Evolutionary conservation across 2,888 invertebrate genomes (phyloP).

Genomic region (Apamea anceps): DNA sequence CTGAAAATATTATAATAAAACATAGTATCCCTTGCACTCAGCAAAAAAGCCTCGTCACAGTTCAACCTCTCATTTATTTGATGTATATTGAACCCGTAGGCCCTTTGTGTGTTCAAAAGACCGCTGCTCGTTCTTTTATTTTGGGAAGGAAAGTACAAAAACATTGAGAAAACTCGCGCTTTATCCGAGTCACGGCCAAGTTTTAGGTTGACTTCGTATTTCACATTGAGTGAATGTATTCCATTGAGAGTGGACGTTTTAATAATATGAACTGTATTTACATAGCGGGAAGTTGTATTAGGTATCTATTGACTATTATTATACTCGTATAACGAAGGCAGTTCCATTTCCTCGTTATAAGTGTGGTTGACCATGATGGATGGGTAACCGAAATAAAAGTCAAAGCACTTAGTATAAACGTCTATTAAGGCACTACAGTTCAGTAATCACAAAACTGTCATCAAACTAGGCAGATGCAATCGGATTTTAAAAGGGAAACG

Average conservation of each 20-base stretch:
- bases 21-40: constrained; percentile 58
- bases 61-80: constrained; percentile 77
- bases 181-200: constrained; percentile 23
- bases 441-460: too few species aligned
- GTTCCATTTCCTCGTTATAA: too few species aligned
- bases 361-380: too few species aligned
- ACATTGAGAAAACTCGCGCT: constrained; percentile 64
- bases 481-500: too few species aligned
- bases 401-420: too few species aligned
- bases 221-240: constrained; percentile 16
- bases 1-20: constrained; percentile 36
- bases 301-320: background rate
- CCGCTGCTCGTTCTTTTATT: constrained; percentile 69
- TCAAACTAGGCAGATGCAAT: too few species aligned
- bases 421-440: too few species aligned
- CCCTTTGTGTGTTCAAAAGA: constrained; percentile 78
- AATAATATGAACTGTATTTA: constrained; percentile 25
- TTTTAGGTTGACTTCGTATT: constrained; percentile 24
- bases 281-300: constrained; percentile 5
- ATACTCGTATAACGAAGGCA: too few species aligned
- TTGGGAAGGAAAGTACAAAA: constrained; percentile 67
- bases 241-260: constrained; percentile 14
- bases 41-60: constrained; percentile 63
- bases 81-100: constrained; percentile 78
- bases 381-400: too few species aligned